These are phyloP conservation scores for Choristoneura rosaceana DNA, from an alignment of 2,888 invertebrate genomes.

Conservation along the genomic window DNA sequence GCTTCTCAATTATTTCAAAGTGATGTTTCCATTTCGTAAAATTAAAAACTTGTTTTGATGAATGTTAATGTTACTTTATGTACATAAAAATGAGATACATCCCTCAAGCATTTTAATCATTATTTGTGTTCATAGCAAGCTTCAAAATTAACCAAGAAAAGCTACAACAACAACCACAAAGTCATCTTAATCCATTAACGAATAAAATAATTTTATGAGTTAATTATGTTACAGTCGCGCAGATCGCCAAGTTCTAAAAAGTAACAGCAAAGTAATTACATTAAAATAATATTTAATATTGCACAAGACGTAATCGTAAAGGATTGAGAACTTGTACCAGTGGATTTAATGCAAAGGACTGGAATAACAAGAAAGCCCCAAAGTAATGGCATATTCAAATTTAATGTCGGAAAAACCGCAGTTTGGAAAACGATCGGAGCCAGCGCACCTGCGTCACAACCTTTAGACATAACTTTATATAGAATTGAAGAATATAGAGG, in stretches of 20 bases:
- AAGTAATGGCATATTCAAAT: slow-evolving; percentile 82
- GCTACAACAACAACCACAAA: too few relatives aligned
- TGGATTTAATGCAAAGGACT: slow-evolving; percentile 51
- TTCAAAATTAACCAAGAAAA: too few relatives aligned
- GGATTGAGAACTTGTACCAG: slow-evolving; percentile 56
- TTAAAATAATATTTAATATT: slow-evolving; percentile 14
- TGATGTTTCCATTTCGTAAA: too few relatives aligned
- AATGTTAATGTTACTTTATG: neutral
- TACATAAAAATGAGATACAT: too few relatives aligned
- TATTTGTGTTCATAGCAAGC: too few relatives aligned
- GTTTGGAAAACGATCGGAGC: slow-evolving; percentile 66
- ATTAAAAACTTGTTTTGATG: neutral
- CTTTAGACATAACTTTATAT: slow-evolving; percentile 18
- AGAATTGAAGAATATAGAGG: neutral
- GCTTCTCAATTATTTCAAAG: neutral
- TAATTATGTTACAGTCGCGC: neutral
- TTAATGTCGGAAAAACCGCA: slow-evolving; percentile 70
- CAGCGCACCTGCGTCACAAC: slow-evolving; percentile 64
- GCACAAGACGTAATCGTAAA: slow-evolving; percentile 15
- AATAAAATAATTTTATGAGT: neutral
- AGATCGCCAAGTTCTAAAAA: neutral
- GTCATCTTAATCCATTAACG: neutral
- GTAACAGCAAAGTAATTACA: slow-evolving; percentile 11
- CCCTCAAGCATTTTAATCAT: too few relatives aligned
- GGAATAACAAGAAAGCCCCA: slow-evolving; percentile 53